Evolutionary conservation across 2,113 vertebrate species (phyloP), one percentile per base, ranked within the genome.

Genomic region (Cervus canadensis): DNA sequence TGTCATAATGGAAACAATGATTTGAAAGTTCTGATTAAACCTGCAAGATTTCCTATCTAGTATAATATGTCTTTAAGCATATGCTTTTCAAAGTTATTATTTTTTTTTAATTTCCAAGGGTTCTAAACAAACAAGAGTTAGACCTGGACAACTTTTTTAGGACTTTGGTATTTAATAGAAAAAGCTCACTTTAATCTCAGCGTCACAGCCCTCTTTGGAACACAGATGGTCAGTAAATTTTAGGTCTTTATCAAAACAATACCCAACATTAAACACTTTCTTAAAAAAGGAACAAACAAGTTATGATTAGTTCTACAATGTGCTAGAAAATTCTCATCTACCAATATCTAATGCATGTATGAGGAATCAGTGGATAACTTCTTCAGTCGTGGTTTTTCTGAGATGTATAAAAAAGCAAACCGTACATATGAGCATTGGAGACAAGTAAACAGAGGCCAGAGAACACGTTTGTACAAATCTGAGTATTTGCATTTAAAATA

Each of bases 1-100:
- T 97, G 76, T 98, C 97, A 98, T 96, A 94, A 98, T 97, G 97
- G 84, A 97, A 89, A 96, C 95, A 92, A 97, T 92, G 96, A 98
- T 96, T 97, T 97, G 94, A 96, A 95, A 95, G 93, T 97, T 96
- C 96, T 95, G 96, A 97, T 97, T 97, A 97, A 96, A 94, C 86
- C 26, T 30, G 93, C 14, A 57, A 56, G 91, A 82, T 92, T 96
- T 94, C 36, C 89, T 85, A 30, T 64, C 62, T 85, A 26, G 56
- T 30, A 23, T 52, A 21, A 23, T 60, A 21, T 57, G 45, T 93
- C 91, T 97, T 60, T 28, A 71, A 92, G 81, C 81, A 23, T 16
- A 43, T 5, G 16, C 57, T 95, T 94, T 78, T 86, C 45, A 78
- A 83, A 79, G 82, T 89, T 54, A 43, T 60, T 71, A 90, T 60